A percentile compares a stretch with the other conserved stretches of the same genome.
phyloP scores from a whole-genome alignment of 2,797 vertebrate genomes.

The Sandelia bainsii region DNA sequence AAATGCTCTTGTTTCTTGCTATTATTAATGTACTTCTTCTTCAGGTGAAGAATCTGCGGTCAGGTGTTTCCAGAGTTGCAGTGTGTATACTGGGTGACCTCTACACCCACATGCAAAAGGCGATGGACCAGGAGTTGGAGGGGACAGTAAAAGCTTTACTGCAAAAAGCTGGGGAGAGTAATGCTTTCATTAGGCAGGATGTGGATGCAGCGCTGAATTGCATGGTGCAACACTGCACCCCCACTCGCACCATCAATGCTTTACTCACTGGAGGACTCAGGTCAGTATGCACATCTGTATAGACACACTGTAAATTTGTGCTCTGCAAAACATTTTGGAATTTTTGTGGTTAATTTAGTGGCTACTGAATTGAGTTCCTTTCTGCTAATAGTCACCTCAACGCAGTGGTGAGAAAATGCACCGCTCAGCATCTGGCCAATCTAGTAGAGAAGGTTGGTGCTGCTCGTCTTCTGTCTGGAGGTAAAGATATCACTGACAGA shows the following conservation, averaged over 20 bases:
- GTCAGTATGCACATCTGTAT: conserved; percentile 76
- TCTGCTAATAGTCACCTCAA: conserved; percentile 88
- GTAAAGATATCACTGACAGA: conserved; percentile 87
- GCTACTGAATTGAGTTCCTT: conserved; percentile 8
- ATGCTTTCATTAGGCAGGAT: conserved; percentile 94
- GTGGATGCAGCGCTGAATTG: conserved; percentile 91
- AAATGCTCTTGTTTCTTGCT: neutral
- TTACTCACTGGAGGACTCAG: conserved; percentile 92
- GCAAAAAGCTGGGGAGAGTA: conserved; percentile 92
- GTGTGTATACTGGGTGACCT: conserved; percentile 92
- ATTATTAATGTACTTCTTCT: neutral
- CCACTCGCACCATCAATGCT: conserved; percentile 88
- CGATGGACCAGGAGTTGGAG: conserved; percentile 96
- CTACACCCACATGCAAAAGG: conserved; percentile 90
- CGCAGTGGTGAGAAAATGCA: conserved; percentile 89
- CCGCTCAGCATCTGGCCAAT: conserved; percentile 89
- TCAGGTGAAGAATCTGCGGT: conserved; percentile 97
- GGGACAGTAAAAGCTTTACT: conserved; percentile 90
- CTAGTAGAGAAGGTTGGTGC: conserved; percentile 88
- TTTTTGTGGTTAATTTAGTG: neutral
- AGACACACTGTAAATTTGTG: neutral
- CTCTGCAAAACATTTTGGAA: neutral
- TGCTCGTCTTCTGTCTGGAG: conserved; percentile 86
- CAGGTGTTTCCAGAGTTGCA: conserved; percentile 92
- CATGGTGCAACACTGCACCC: conserved; percentile 94